These are phyloP conservation scores for Rhea pennata DNA, from an alignment of 2,113 vertebrate species.

Conservation along the genomic window DNA sequence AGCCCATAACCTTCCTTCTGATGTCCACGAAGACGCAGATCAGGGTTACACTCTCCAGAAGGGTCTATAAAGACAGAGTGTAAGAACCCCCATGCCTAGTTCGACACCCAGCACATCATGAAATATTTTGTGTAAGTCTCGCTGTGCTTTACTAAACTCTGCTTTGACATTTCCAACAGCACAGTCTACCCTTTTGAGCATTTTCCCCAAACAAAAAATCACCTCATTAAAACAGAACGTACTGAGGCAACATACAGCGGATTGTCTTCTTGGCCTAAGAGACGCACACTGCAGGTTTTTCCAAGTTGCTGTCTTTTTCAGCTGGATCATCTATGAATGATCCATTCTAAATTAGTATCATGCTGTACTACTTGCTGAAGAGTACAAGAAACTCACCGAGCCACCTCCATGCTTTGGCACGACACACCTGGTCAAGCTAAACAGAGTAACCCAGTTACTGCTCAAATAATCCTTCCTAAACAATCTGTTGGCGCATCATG, in stretches of 20 bases:
- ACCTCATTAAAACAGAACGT: not conserved
- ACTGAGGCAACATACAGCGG: not conserved
- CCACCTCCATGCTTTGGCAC: not conserved
- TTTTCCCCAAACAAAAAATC: not conserved
- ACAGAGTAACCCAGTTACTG: not conserved
- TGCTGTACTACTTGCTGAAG: not conserved
- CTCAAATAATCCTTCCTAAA: not conserved
- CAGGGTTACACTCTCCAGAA: conserved; percentile 96
- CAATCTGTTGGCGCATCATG: not conserved
- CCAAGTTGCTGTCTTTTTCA: not conserved
- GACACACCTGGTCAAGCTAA: not conserved
- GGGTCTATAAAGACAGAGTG: conserved; percentile 80
- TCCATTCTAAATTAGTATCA: not conserved
- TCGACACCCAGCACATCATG: not conserved
- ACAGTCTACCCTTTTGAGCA: not conserved
- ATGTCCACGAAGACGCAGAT: conserved; percentile 93
- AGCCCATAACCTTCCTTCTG: conserved; percentile 98
- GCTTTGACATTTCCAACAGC: not conserved
- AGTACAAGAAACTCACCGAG: not conserved
- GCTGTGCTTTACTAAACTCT: not conserved
- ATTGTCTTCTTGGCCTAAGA: not conserved
- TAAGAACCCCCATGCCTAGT: not conserved
- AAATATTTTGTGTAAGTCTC: not conserved
- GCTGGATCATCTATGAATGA: not conserved
- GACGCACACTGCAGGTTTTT: not conserved